These are phyloP conservation scores for Psilopsiagon aymara DNA, from an alignment of 2,113 vertebrate genomes.

Conservation along the genomic window DNA sequence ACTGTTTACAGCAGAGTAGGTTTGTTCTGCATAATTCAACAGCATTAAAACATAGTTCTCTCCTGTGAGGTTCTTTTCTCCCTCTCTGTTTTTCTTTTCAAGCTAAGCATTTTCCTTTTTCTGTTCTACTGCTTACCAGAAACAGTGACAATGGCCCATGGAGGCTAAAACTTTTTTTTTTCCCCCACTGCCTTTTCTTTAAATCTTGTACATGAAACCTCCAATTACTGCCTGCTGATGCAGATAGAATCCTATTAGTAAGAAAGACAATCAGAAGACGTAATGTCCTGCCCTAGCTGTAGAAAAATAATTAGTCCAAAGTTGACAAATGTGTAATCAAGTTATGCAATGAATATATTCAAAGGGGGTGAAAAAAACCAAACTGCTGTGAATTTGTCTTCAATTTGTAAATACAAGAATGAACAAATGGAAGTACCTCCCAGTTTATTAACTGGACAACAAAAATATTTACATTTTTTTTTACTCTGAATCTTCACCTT, in stretches of 20 bases:
- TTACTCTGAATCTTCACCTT: conserved; percentile 3
- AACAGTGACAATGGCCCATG: conserved; percentile 74
- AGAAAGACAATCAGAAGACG: conserved; percentile 80
- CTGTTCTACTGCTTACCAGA: conserved; percentile 76
- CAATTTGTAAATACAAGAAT: conserved; percentile 36
- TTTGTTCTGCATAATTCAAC: conserved; percentile 46
- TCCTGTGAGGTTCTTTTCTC: conserved; percentile 36
- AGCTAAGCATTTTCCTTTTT: conserved; percentile 72
- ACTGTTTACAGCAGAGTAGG: conserved; percentile 23
- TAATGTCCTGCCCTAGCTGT: conserved; percentile 83
- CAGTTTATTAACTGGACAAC: not conserved
- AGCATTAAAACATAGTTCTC: conserved; percentile 38
- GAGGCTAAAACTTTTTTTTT: conserved; percentile 80
- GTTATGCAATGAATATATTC: conserved; percentile 71
- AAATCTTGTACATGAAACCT: conserved; percentile 80
- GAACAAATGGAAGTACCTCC: conserved; percentile 5
- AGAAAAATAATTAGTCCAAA: conserved; percentile 88
- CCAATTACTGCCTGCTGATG: conserved; percentile 91
- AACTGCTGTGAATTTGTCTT: conserved; percentile 41
- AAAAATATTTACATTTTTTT: conserved; percentile 8
- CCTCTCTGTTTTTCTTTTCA: conserved; percentile 71
- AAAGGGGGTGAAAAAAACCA: conserved; percentile 7
- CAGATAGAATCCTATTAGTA: conserved; percentile 93
- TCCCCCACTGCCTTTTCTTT: not conserved
- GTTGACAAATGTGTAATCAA: conserved; percentile 86